Base-by-base conservation (phyloP, 2,113 vertebrate genomes). In the Mugil cephalus region DNA sequence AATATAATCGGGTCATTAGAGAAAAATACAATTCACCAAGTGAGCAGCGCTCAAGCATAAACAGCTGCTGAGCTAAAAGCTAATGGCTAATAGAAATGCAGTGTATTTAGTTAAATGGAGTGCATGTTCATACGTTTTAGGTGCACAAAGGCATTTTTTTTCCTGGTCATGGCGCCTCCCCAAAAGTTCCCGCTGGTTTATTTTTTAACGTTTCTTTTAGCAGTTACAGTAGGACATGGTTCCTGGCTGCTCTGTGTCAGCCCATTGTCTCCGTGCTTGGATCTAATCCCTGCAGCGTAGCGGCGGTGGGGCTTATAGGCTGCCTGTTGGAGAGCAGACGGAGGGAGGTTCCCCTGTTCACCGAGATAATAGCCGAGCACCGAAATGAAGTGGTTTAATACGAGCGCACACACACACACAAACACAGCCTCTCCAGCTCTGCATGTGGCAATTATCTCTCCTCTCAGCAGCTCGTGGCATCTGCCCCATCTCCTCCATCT, bases 391-490 rank as follows among this genome's bases (percentile, higher is more conserved):
- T 74, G 82, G 54, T 84, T 84, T 80, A 78, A 79, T 55, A 48
- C 60, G 46, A 46, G 54, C 54, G 64, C 36, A 45, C 15, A 52
- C 47, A 64, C 51, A 69, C 52, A 78, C 71, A 84, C 59, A 66
- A 48, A 76, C 21, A 21, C 75, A 70, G 55, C 46, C 74, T 85
- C 82, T 79, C 64, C 13, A 65, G 77, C 86, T 87, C 79, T 80
- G 87, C 84, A 86, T 89, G 86, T 80, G 87, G 87, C 80, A 88
- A 89, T 91, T 90, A 91, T 85, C 83, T 85, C 77, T 71, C 77
- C 65, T 78, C 83, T 81, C 79, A 84, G 78, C 89, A 86, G 80
- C 69, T 87, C 75, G 78, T 87, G 78, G 83, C 87, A 85, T 81
- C 83, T 69, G 56, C 77, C 65, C 54, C 74, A 71, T 75, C 64